Conservation (phyloP, 2,113 vertebrate genomes). For the Sterrhoptilus dennistouni region DNA sequence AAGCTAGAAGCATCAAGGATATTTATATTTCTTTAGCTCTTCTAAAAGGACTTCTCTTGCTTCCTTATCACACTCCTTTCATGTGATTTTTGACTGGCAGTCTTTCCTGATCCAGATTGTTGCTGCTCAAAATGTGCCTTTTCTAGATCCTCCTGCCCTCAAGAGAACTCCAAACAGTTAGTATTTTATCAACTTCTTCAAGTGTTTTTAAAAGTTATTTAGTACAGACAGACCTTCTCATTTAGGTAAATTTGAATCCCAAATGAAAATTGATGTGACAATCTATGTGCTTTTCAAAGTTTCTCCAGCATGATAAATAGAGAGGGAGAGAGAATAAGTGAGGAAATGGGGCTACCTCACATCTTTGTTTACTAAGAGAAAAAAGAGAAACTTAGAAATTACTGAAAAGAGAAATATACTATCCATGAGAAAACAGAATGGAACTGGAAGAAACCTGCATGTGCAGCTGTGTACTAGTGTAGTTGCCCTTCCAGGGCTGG, state of each 20-base stretch:
- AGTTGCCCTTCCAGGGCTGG: not conserved
- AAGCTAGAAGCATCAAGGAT: not conserved
- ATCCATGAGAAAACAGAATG: not conserved
- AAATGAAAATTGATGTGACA: not conserved
- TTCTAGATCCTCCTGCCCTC: not conserved
- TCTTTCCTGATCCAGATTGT: not conserved
- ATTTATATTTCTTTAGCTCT: conserved; percentile 22
- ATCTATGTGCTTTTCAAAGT: not conserved
- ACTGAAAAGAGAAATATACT: not conserved
- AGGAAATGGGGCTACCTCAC: not conserved
- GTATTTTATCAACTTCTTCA: not conserved
- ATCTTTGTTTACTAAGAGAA: not conserved
- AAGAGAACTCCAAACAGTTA: not conserved
- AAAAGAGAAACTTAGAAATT: not conserved
- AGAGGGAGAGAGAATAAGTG: not conserved
- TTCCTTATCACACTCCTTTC: not conserved
- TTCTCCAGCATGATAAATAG: not conserved
- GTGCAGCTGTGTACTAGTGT: not conserved
- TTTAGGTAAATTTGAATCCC: not conserved
- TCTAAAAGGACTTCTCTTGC: not conserved
- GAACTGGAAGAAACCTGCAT: not conserved
- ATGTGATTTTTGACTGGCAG: not conserved
- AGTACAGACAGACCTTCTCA: not conserved
- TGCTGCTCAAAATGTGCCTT: not conserved
- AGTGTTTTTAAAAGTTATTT: not conserved